Conservation (phyloP, 2,888 invertebrate genomes). For the Eupithecia subfuscata region DNA sequence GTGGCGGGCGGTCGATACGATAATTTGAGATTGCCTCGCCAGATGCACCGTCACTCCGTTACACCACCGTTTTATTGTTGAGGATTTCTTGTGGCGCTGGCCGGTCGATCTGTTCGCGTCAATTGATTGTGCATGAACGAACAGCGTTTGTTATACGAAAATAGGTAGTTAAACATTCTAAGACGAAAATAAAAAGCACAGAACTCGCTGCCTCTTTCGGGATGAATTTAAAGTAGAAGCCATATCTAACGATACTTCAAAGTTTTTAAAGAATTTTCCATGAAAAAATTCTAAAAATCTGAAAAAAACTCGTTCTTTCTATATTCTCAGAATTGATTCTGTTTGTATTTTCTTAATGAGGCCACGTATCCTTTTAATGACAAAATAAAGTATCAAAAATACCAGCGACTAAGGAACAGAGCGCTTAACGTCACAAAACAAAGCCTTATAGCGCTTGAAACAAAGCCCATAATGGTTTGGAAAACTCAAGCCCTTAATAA, state of each 20-base stretch:
- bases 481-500: constrained; percentile 36
- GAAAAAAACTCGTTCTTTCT: background rate
- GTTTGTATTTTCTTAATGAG: constrained; percentile 7
- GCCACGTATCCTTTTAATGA: constrained; percentile 12
- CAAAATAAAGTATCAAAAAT: constrained; percentile 25
- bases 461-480: constrained; percentile 36
- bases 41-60: constrained; percentile 34
- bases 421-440: constrained; percentile 16
- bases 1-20: constrained; percentile 57
- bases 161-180: background rate
- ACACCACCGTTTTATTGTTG: constrained; percentile 28
- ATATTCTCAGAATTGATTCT: constrained; percentile 4
- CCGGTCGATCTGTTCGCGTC: background rate
- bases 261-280: background rate
- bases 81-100: constrained; percentile 15
- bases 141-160: background rate
- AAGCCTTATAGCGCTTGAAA: background rate
- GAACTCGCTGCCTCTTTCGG: background rate
- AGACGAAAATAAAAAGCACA: background rate
- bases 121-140: background rate
- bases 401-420: constrained; percentile 5
- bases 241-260: background rate
- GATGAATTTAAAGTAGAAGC: background rate
- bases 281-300: background rate
- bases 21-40: constrained; percentile 55